Conservation (phyloP, 2,797 vertebrate species). For the Pipistrellus pipistrellus region DNA sequence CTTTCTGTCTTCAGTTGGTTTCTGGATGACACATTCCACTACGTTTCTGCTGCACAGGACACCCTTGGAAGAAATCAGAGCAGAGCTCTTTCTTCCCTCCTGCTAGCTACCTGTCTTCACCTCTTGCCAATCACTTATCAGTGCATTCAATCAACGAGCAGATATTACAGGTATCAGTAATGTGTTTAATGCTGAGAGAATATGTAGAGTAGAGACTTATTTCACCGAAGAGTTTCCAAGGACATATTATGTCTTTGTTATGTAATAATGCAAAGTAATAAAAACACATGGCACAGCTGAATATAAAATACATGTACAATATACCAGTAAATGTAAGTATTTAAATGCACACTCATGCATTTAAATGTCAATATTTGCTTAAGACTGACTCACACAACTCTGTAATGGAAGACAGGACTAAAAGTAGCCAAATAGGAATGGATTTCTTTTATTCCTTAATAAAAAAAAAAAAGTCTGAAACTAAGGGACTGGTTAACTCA, state of each 20-base stretch:
- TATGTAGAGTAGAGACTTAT: not conserved
- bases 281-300: not conserved
- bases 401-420: not conserved
- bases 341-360: not conserved
- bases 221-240: not conserved
- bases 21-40: not conserved
- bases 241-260: not conserved
- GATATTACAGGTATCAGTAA: not conserved
- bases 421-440: not conserved
- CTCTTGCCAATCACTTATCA: not conserved
- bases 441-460: constrained; percentile 23
- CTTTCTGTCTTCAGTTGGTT: not conserved
- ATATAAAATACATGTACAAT: not conserved
- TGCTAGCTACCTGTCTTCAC: not conserved
- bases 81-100: not conserved
- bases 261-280: not conserved
- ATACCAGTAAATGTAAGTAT: not conserved
- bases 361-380: constrained; percentile 51
- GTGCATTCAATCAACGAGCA: not conserved
- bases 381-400: not conserved
- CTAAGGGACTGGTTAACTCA: not conserved
- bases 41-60: not conserved
- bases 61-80: not conserved
- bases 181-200: constrained; percentile 16
- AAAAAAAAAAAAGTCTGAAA: constrained; percentile 12